These are phyloP conservation scores for Drosophila rubida DNA, from an alignment of 2,888 invertebrate species.

Conservation along the genomic window DNA sequence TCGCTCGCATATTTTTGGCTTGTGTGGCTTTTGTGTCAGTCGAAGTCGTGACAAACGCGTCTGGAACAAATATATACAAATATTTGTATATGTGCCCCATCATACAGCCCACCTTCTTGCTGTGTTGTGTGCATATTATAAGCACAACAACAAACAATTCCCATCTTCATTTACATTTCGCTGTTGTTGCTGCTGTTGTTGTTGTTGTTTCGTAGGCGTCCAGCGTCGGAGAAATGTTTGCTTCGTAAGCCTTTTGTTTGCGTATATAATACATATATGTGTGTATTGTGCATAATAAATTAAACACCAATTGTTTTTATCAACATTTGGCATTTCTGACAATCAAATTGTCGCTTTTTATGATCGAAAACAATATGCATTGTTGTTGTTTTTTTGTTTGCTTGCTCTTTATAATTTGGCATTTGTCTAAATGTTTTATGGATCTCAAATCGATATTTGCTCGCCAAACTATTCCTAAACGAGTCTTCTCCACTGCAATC, in stretches of 20 bases:
- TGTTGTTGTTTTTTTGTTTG: not conserved
- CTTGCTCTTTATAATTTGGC: not conserved
- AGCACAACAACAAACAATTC: slow-evolving; percentile 14
- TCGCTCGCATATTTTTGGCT: slow-evolving; percentile 11
- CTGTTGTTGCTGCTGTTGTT: slow-evolving; percentile 6
- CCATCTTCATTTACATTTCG: slow-evolving; percentile 4
- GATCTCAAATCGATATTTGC: too few relatives aligned
- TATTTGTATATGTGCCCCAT: slow-evolving; percentile 1
- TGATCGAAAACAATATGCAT: slow-evolving; percentile 6
- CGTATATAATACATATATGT: too few relatives aligned
- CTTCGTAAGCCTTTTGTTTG: slow-evolving; percentile 35
- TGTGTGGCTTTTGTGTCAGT: slow-evolving; percentile 57
- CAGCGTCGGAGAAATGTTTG: too few relatives aligned
- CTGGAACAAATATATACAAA: slow-evolving; percentile 49
- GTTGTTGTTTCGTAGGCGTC: too few relatives aligned
- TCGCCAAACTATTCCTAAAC: too few relatives aligned
- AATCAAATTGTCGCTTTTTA: slow-evolving; percentile 22
- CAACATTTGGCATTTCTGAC: slow-evolving; percentile 66
- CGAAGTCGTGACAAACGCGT: slow-evolving; percentile 70
- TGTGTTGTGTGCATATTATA: slow-evolving; percentile 18
- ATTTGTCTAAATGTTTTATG: not conserved
- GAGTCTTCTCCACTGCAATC: too few relatives aligned
- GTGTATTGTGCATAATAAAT: slow-evolving; percentile 43
- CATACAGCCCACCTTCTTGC: slow-evolving; percentile 31
- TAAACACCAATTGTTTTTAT: slow-evolving; percentile 58